Base-by-base conservation (phyloP, 2,888 invertebrate genomes). In the Apantesis nais region DNA sequence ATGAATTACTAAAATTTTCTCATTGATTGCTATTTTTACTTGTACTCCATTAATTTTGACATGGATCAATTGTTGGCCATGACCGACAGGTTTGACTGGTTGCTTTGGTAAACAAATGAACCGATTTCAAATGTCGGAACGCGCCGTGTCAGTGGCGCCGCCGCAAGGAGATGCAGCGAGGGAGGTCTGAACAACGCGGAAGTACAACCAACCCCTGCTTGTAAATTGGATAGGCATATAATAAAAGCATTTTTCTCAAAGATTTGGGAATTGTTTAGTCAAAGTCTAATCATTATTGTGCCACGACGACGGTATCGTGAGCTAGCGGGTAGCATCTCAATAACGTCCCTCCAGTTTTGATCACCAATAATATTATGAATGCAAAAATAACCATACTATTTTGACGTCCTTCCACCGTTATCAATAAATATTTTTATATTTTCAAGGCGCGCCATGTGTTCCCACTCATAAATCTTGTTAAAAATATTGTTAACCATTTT, bases 1-100 rank as follows among this genome's bases (percentile, higher is more conserved):
- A 73, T 72, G 74, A 78, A 82, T 83, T 87, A 88, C 87, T 79
- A 71, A 83, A 89, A 88, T 88, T 88, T 88, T 76, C 76, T 82
- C 77, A 86, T 82, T 84, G 79, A 81, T 78, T 78, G 66, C 71
- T 69, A 62, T 70, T 62, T 67, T 67, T 71, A 67, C 29, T 68
- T 34, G 60, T 31, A 66, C 68, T 80, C 85, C 83, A 72, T 74
- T 78, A 88, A 89, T 88, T 89, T 89, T 82, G 88, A 88, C 85
- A 83, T 79, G 63, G 71, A 77, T 79, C 71, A 67, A 76, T 55
- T 25, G 25, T 78, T 81, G 81, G 83, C 78, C 85, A 82, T 82
- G 83, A 77, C 73, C 70, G 62, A 55, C 67, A 63, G 69, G 58
- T 64, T 65, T 69, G 69, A 34, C 69, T 25, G 22, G 55, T 16